Evolutionary conservation across 2,888 invertebrate species (phyloP), one percentile per base, ranked within the genome.

Genomic region (Belgica antarctica): DNA sequence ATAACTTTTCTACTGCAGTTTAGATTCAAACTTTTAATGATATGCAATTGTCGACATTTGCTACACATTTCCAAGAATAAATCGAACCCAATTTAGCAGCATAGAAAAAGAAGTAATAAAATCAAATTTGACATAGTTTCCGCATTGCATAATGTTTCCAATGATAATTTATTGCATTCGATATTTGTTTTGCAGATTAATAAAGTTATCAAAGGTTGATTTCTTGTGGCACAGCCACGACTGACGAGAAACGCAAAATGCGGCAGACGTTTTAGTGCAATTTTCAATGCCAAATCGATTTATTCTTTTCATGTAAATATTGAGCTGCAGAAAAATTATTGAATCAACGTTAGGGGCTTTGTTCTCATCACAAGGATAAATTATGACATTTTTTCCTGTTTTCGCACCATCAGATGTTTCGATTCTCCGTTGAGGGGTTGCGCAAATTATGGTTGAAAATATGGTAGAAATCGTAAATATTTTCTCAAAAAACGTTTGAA

Each of bases 401-500:
- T 62, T 62, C 4, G 17, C 34, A 25, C n/a, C 24, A 57, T 63
- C 63, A 41, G 63, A 63, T 63, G 63, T 36, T 25, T 3, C 10
- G 1, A 19, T 1, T 8, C 36, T n/a, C 27, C 1, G 4, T 27
- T 4, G 61, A 27, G 62, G n/a, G 62, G 31, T 62, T 41, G 34
- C 41, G 19, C 41, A 63, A 63, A 36, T 41, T 61, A 27, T 28
- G 10, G 2, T 61, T 27, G 10, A n/a, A 63, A 63, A 63, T 63
- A 63, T 63, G 63, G 63, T 63, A 7, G 63, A 19, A n/a, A 31
- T 63, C 41, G 63, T 63, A 63, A 63, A 63, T 63, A 63, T 63
- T 63, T 41, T 63, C 24, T 22, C 25, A 25, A 61, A 10, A 28
- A 61, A 25, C 59, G n/a, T n/a, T 12, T 15, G 15, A 46, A 46